Percentiles rank a stretch among this genome's conserved stretches.
Evolutionary conservation across 2,797 vertebrate genomes (phyloP).

Genomic region (Manis javanica): DNA sequence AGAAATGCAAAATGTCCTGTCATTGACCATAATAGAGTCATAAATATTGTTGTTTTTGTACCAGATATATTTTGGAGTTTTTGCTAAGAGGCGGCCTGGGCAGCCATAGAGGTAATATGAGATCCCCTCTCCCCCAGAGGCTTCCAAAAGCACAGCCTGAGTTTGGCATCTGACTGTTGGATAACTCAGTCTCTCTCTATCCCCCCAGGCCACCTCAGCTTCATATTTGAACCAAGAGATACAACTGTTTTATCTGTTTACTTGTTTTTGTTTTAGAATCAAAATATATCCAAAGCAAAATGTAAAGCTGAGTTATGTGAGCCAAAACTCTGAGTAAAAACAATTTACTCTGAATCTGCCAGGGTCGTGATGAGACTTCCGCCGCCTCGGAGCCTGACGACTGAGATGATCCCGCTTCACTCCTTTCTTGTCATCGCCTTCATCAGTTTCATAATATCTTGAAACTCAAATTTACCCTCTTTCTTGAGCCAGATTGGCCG

Average conservation of each 20-base stretch:
- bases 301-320: neutral
- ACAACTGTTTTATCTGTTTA: too few species aligned
- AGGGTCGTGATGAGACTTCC: neutral
- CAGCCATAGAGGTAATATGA: neutral
- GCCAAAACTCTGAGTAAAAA: neutral
- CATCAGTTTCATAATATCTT: neutral
- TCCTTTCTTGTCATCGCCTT: neutral
- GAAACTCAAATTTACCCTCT: neutral
- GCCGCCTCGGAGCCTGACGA: neutral
- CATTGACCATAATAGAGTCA: neutral
- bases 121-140: neutral
- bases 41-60: neutral
- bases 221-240: neutral
- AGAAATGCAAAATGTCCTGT: neutral
- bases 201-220: fast-evolving
- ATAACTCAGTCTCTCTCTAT: neutral
- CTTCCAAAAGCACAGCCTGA: neutral
- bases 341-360: neutral
- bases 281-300: neutral
- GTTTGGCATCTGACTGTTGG: neutral
- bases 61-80: neutral
- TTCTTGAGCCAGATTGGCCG: neutral
- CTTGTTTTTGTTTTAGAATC: neutral
- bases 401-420: neutral
- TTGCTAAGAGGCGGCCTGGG: neutral